Evolutionary conservation across 2,797 vertebrate species (phyloP).

Genomic region (Tamandua tetradactyla): DNA sequence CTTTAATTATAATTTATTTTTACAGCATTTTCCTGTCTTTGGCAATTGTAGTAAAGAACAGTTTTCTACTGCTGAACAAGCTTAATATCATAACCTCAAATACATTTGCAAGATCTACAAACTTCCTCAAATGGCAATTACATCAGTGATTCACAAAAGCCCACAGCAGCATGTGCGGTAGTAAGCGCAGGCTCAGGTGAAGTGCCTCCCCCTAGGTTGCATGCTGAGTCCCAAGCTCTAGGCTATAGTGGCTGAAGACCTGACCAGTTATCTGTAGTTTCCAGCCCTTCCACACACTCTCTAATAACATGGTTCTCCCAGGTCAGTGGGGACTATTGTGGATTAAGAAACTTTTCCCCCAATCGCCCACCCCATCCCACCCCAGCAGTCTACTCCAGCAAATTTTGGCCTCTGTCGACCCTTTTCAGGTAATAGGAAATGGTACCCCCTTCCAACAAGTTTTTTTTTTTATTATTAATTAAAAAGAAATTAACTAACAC

Average conservation of each 20-base stretch:
- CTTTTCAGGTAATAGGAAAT: not conserved
- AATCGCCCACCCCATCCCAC: not conserved
- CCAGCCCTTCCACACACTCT: not conserved
- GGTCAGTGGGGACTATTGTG: not conserved
- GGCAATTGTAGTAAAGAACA: not conserved
- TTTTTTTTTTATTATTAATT: no score
- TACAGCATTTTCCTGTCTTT: not conserved
- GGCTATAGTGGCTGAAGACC: not conserved
- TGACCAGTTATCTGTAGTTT: not conserved
- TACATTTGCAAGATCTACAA: not conserved
- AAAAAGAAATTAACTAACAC: no score
- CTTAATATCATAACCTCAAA: slow-evolving; percentile 43
- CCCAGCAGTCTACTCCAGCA: not conserved
- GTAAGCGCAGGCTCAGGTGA: not conserved
- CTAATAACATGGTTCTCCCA: not conserved
- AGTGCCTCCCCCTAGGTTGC: not conserved
- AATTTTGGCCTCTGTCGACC: not conserved
- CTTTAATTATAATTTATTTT: slow-evolving; percentile 6
- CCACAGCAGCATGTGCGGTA: not conserved
- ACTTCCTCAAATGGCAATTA: slow-evolving; percentile 22
- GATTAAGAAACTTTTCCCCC: slow-evolving; percentile 1
- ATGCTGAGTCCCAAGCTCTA: not conserved
- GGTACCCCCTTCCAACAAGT: not conserved
- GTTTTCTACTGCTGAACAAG: not conserved
- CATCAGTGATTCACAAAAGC: not conserved